These are phyloP conservation scores for Melanostoma scalare DNA, from an alignment of 2,888 invertebrate species.

Conservation along the genomic window DNA sequence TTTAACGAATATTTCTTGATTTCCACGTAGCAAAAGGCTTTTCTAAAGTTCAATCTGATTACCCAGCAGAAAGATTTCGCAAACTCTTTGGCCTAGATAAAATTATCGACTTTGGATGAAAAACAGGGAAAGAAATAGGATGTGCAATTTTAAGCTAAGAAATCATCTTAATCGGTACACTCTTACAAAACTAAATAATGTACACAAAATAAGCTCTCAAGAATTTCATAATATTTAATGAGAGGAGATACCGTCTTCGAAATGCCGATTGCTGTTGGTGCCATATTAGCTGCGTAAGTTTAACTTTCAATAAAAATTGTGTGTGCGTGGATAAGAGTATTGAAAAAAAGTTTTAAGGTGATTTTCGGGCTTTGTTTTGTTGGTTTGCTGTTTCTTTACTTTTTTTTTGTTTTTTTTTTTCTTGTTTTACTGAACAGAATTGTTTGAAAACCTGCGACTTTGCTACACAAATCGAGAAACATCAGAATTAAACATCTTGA, in stretches of 20 bases:
- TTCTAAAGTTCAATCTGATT: constrained; percentile 40
- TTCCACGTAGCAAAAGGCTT: constrained; percentile 35
- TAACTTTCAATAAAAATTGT: constrained; percentile 48
- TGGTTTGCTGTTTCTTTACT: constrained; percentile 31
- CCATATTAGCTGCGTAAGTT: constrained; percentile 62
- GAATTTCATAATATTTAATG: constrained; percentile 31
- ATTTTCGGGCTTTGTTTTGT: constrained; percentile 65
- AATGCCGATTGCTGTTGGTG: constrained; percentile 56
- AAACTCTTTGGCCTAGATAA: constrained; percentile 21
- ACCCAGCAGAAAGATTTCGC: constrained; percentile 31
- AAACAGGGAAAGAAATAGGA: constrained; percentile 43
- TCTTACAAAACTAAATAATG: constrained; percentile 11
- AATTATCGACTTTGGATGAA: constrained; percentile 41
- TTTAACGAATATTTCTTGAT: constrained; percentile 34
- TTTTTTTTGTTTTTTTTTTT: constrained; percentile 43
- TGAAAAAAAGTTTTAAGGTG: constrained; percentile 57
- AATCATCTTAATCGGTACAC: constrained; percentile 21
- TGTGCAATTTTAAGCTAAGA: constrained; percentile 34
- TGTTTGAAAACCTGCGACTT: too few species aligned
- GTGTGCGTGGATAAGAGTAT: constrained; percentile 64
- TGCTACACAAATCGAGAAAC: too few species aligned
- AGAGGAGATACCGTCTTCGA: constrained; percentile 39
- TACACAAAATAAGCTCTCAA: constrained; percentile 29
- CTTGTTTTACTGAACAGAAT: constrained; percentile 18
- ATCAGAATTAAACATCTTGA: too few species aligned